Evolutionary conservation across 92 coral and sea anemone species (phyloP).

Genomic region (Nematostella vectensis): DNA sequence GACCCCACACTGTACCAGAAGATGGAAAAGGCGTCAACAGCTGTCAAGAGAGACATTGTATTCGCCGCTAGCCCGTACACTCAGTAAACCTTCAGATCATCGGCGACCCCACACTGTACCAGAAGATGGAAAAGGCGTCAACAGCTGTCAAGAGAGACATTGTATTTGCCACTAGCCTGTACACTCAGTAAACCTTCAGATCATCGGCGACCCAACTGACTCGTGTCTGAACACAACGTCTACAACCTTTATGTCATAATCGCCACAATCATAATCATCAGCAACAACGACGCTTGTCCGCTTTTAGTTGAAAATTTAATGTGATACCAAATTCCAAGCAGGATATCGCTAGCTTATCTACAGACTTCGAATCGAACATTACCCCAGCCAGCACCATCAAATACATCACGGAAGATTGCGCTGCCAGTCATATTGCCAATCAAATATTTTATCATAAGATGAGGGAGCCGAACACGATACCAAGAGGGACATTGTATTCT

Average conservation of each 20-base stretch:
- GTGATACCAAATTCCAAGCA: no score
- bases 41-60: slow-evolving; percentile 87
- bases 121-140: slow-evolving; percentile 93
- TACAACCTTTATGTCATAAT: slow-evolving; percentile 70
- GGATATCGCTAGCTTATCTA: no score
- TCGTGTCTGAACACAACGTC: slow-evolving; percentile 89
- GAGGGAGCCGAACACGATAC: slow-evolving; percentile 73
- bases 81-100: slow-evolving; percentile 49
- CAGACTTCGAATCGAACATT: no score
- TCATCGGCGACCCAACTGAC: slow-evolving; percentile 79
- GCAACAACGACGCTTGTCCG: slow-evolving; percentile 35
- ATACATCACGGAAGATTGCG: no score
- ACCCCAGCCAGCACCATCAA: no score
- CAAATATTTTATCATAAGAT: slow-evolving; percentile 75
- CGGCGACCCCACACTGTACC: slow-evolving; percentile 79
- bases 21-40: slow-evolving; percentile 86
- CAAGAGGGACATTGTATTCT: slow-evolving; percentile 90
- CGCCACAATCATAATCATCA: slow-evolving; percentile 90
- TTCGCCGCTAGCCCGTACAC: slow-evolving; percentile 97
- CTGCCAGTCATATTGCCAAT: slow-evolving; percentile 82
- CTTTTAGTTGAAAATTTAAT: no score
- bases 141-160: slow-evolving; percentile 80
- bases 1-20: slow-evolving; percentile 76
- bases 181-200: slow-evolving; percentile 62
- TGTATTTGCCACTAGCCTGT: slow-evolving; percentile 94